Evolutionary conservation across 2,797 vertebrate genomes (phyloP).

Genomic region (Trichosurus vulpecula): DNA sequence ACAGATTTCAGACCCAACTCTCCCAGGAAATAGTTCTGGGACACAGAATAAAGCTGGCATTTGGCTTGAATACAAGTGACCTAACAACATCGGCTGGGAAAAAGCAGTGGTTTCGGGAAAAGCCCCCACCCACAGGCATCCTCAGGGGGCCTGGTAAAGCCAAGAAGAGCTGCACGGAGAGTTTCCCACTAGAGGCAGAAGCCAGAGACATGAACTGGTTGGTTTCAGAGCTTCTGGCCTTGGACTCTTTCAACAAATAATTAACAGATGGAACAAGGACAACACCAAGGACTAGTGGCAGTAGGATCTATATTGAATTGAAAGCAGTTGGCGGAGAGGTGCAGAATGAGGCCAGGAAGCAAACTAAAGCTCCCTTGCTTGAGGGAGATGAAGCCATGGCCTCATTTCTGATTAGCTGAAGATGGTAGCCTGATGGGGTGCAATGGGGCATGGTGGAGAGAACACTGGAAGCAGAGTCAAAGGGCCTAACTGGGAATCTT

Average conservation of each 20-base stretch:
- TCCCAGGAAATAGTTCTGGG: slow-evolving; percentile 9
- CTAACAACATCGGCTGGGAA: neutral
- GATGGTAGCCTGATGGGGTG: neutral
- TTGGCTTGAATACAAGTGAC: slow-evolving; percentile 57
- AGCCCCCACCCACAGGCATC: neutral
- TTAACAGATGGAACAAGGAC: slow-evolving; percentile 33
- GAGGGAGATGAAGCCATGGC: neutral
- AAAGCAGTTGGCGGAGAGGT: neutral
- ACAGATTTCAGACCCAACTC: neutral
- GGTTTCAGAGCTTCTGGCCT: neutral
- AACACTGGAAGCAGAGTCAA: neutral
- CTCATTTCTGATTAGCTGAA: neutral
- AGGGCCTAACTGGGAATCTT: neutral
- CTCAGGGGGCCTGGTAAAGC: slow-evolving; percentile 26
- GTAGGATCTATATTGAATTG: slow-evolving; percentile 13
- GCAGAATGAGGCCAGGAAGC: neutral
- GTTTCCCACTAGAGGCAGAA: neutral
- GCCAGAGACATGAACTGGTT: neutral
- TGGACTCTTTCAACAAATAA: neutral
- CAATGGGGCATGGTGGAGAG: neutral
- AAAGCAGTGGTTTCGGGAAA: slow-evolving; percentile 29
- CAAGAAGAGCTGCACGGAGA: slow-evolving; percentile 19
- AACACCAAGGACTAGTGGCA: neutral
- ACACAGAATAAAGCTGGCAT: slow-evolving; percentile 59
- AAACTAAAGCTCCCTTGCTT: neutral